Base-by-base conservation (phyloP, 2,113 vertebrate species). In the Phasianus colchicus region DNA sequence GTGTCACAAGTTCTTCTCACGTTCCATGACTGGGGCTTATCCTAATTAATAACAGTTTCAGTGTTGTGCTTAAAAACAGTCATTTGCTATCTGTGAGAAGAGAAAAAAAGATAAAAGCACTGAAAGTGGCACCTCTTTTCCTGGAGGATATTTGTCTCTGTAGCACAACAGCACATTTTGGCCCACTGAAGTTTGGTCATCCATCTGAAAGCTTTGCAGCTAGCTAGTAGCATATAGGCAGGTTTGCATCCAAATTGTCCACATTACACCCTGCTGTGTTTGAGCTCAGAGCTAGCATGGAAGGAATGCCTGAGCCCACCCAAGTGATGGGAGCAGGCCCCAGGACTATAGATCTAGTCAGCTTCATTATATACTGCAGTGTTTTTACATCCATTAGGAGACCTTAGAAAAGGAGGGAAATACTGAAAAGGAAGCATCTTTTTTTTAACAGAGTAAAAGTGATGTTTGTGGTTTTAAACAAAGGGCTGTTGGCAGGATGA, bases 391-490 rank as follows among this genome's bases (percentile, higher is more conserved):
- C 38, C 48, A 77, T 66, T 78, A 27, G 3, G 3, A 69, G 90
- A 85, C 71, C 36, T 78, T 80, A 36, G 61, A 82, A 42, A n/a
- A 43, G 54, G 48, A 86, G 60, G 78, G 25, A 84, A 89, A 80
- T 52, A 61, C 71, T 78, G 74, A 70, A 91, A 78, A 88, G 88
- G 92, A 90, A 95, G 25, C 61, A 27, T 1, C 8, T 36, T 73
- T 65, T 76, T 34, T 43, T 81, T 22, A 75, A 71, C 69, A 65
- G 70, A 90, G 74, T 86, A 95, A 72, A 93, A 95, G 83, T 80
- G 25, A 60, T 93, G 75, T 50, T 32, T 91, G 92, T 77, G 89
- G 45, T 83, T 89, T 95, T 69, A 92, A 96, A 95, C 93, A 95
- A 94, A 91, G 40, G n/a, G 21, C 0, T 79, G n/a, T 83, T 90